These are phyloP conservation scores for Mesodorylaimus sp. DNA, from an alignment of 2,888 invertebrate species.

Conservation along the genomic window DNA sequence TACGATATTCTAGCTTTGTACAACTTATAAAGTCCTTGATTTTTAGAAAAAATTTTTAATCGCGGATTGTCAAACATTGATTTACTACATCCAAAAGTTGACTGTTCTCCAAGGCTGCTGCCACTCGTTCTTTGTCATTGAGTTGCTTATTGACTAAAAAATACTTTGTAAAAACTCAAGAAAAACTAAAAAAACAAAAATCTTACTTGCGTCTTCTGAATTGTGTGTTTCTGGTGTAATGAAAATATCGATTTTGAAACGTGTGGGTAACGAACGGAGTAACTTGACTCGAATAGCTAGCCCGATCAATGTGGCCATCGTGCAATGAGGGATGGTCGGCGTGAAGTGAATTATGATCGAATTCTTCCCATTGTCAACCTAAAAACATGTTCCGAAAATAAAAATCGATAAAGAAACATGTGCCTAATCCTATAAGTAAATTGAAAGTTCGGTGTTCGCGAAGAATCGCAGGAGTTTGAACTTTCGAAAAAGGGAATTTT, in stretches of 20 bases:
- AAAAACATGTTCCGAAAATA: conserved; percentile 14
- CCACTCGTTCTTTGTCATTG: conserved; percentile 89
- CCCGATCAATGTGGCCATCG: conserved; percentile 87
- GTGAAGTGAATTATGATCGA: conserved; percentile 62
- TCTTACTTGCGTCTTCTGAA: conserved; percentile 53
- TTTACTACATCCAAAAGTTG: conserved; percentile 80
- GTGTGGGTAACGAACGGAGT: conserved; percentile 57
- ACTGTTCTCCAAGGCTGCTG: conserved; percentile 83
- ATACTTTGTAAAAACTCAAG: background rate
- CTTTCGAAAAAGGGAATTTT: too few species aligned
- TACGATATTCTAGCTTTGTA: too few species aligned
- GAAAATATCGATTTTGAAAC: conserved; percentile 32
- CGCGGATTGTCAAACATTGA: conserved; percentile 49
- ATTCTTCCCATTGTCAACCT: conserved; percentile 54
- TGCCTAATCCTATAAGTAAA: too few species aligned
- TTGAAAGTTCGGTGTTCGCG: too few species aligned
- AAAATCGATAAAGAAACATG: conserved; percentile 1
- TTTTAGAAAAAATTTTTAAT: conserved; percentile 12
- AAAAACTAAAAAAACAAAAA: background rate
- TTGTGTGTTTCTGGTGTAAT: conserved; percentile 69
- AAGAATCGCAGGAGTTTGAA: too few species aligned
- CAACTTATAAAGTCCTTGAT: conserved; percentile 16
- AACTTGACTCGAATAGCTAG: conserved; percentile 79
- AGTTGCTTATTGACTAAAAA: conserved; percentile 73
- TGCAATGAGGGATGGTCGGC: conserved; percentile 95